These are phyloP conservation scores for Poecile montanus DNA, from an alignment of 2,797 vertebrate species.

Conservation along the genomic window DNA sequence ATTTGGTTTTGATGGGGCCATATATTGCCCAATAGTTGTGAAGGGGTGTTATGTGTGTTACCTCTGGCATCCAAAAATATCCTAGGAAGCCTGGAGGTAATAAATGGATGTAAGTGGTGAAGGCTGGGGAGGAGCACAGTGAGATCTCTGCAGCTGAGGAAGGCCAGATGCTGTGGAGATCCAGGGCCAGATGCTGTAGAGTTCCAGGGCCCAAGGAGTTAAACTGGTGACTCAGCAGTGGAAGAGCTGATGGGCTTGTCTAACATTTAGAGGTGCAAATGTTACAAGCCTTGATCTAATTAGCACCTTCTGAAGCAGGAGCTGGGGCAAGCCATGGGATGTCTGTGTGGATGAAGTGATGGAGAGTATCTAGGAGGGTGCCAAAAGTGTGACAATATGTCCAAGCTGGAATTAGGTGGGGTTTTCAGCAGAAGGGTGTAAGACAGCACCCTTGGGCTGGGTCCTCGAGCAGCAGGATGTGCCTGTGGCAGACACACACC, in stretches of 20 bases:
- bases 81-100: background rate
- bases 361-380: background rate
- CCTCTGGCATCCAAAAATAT: background rate
- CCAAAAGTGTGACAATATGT: background rate
- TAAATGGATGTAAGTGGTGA: background rate
- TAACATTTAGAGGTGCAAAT: background rate
- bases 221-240: background rate
- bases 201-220: background rate
- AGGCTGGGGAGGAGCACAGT: background rate
- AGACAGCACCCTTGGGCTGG: background rate
- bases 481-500: background rate
- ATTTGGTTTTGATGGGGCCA: background rate
- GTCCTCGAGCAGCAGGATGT: rapidly evolving
- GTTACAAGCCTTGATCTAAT: background rate
- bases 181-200: background rate
- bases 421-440: background rate
- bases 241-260: background rate
- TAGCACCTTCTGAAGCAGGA: conserved; percentile 8
- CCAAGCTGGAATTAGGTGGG: background rate
- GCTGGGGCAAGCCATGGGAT: background rate
- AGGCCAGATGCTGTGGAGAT: background rate
- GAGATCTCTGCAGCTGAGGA: background rate
- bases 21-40: background rate
- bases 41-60: background rate
- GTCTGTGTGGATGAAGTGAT: background rate